Base-by-base conservation (phyloP, 1,140 invertebrate genomes). In the Medauroidea extradentata region DNA sequence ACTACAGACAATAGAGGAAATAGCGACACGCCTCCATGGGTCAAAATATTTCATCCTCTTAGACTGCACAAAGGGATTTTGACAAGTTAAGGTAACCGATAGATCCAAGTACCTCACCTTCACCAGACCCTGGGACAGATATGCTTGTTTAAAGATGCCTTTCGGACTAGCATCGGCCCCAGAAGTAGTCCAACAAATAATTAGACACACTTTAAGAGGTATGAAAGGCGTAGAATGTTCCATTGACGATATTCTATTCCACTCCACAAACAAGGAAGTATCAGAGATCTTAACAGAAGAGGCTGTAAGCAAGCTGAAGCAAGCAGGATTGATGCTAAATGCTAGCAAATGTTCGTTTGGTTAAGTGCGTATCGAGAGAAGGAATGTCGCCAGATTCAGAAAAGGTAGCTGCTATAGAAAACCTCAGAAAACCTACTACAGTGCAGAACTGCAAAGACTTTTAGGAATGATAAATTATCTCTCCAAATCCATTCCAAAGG, bases 381-480 rank as follows among this genome's bases (percentile, higher is more conserved):
- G n/a, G n/a, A n/a, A n/a, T n/a, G n/a, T 18, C 21, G 24, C 43
- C 43, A 27, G 56, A 58, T 52, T 66, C 65, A 14, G 56, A 57
- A n/a, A 75, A 74, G 48, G 53, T 46, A 46, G 43, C 3, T 5
- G n/a, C 43, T 19, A 46, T 46, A 5, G 43, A 46, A 46, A 5
- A 34, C 39, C 69, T 19, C 53, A 61, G 13, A 50, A n/a, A 13
- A 65, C 69, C 13, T 53, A 27, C 21, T 67, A 61, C 52, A 39
- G 58, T 0, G 27, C 53, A 16, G 59, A 65, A 57, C 24, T 71
- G 1, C 58, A 65, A 48, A 38, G 58, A 53, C 54, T 67, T 41
- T 42, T 72, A 13, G 69, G 68, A 14, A 67, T 71, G 59, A 50
- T 65, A 3, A 67, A 57, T 24, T 67, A 69, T 39, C 50, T 69